Percentiles rank a stretch among this genome's conserved stretches.
These are phyloP conservation scores for Carcina quercana DNA, from an alignment of 2,888 invertebrate species.

Conservation along the genomic window DNA sequence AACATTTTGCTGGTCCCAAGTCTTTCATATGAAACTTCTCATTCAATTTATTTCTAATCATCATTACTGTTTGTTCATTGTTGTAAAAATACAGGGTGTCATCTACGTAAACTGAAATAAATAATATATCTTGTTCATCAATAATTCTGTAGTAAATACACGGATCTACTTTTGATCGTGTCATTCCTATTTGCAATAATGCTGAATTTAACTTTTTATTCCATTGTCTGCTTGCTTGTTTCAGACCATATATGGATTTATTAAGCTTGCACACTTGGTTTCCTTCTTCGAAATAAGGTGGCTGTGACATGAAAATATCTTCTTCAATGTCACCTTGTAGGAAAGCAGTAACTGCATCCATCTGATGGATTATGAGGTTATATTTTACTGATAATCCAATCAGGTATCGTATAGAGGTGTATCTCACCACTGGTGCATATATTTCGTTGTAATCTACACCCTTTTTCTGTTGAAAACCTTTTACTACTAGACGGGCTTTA, in stretches of 20 bases:
- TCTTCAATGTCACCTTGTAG: constrained; percentile 5
- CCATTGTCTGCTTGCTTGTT: constrained; percentile 13
- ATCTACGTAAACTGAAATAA: constrained; percentile 12
- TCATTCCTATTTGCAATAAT: constrained; percentile 5
- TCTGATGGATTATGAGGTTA: constrained; percentile 6
- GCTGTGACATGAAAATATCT: constrained; percentile 10
- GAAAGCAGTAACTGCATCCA: constrained; percentile 11
- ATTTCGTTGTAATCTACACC: constrained; percentile 12
- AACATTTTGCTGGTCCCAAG: constrained; percentile 1
- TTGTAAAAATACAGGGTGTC: constrained; percentile 7
- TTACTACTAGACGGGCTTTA: constrained; percentile 18
- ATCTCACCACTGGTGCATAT: constrained; percentile 12
- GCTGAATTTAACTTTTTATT: constrained; percentile 6
- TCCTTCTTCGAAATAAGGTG: constrained; percentile 7
- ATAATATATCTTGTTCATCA: constrained; percentile 2
- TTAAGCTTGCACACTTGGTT: constrained; percentile 9
- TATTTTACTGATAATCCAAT: constrained; percentile 10
- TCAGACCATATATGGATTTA: constrained; percentile 13
- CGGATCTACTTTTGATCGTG: constrained; percentile 8
- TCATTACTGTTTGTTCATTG: neutral
- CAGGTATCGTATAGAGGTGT: constrained; percentile 8
- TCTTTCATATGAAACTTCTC: constrained; percentile 3
- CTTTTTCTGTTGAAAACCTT: constrained; percentile 11
- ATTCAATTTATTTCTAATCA: neutral
- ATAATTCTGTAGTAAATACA: constrained; percentile 10